Percentiles rank a stretch among this genome's conserved stretches.
These are phyloP conservation scores for Fissipunctia ypsillon DNA, from an alignment of 2,888 invertebrate species.

Conservation along the genomic window DNA sequence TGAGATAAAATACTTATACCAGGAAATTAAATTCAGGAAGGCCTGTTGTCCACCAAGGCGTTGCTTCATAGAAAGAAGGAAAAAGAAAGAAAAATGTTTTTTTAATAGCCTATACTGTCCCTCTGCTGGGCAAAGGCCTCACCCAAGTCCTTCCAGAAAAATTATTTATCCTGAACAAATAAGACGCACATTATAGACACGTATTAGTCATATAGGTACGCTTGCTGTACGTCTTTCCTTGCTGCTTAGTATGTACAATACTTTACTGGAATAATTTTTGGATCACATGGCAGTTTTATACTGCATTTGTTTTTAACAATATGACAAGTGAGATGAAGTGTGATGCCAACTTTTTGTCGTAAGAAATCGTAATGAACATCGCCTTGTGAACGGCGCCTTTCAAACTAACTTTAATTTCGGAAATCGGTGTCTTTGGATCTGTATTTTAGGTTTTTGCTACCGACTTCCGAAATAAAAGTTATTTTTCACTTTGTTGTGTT, in stretches of 20 bases:
- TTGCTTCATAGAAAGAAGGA: not conserved
- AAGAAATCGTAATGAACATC: not conserved
- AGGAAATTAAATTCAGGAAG: constrained; percentile 4
- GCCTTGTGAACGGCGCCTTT: too few relatives aligned
- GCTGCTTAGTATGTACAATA: not conserved
- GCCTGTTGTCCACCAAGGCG: not conserved
- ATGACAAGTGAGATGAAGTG: not conserved
- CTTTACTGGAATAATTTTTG: not conserved
- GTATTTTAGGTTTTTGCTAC: too few relatives aligned
- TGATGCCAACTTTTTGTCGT: not conserved
- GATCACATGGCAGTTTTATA: too few relatives aligned
- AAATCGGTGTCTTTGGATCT: too few relatives aligned
- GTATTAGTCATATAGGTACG: not conserved
- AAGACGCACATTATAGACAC: too few relatives aligned
- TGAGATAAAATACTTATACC: too few relatives aligned
- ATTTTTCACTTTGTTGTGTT: too few relatives aligned
- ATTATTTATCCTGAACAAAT: not conserved
- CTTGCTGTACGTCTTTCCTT: not conserved
- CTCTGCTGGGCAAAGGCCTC: too few relatives aligned
- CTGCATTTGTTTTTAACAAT: not conserved
- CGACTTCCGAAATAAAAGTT: too few relatives aligned
- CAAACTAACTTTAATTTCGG: too few relatives aligned
- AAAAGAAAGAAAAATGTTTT: not conserved
- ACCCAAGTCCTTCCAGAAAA: too few relatives aligned
- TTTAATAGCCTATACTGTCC: too few relatives aligned